Evolutionary conservation across 30 jellyfish, hydroid and myxozoan species (phyloP).

Genomic region (Morbakka virulenta): DNA sequence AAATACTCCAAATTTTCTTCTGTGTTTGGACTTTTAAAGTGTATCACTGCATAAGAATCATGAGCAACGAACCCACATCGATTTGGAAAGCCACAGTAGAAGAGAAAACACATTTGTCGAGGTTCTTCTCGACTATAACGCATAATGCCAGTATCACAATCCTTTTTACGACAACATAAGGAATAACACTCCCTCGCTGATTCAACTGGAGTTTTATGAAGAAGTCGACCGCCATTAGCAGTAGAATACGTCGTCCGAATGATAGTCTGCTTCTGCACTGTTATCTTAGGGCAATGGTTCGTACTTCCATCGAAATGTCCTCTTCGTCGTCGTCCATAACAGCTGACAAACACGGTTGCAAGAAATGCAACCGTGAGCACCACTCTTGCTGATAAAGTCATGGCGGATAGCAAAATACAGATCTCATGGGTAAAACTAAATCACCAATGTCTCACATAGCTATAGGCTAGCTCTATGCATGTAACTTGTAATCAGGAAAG

Average conservation of each 20-base stretch:
- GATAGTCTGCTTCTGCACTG: slow-evolving; percentile 56
- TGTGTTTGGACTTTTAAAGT: slow-evolving; percentile 6
- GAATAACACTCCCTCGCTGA: slow-evolving; percentile 70
- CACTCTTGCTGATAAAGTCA: no score
- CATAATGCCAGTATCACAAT: slow-evolving; percentile 56
- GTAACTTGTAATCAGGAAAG: no score
- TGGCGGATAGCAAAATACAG: no score
- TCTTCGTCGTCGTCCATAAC: no score
- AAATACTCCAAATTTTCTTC: no score
- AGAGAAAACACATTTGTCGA: slow-evolving; percentile 43
- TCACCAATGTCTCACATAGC: no score
- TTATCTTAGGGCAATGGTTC: slow-evolving; percentile 70
- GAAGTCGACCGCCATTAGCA: slow-evolving; percentile 50
- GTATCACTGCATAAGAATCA: slow-evolving; percentile 66
- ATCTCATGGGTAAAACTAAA: no score
- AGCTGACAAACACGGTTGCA: no score
- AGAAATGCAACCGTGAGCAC: no score
- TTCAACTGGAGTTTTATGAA: slow-evolving; percentile 35
- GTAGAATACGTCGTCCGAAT: slow-evolving; percentile 63
- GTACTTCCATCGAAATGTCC: no score
- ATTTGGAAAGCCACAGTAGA: slow-evolving; percentile 64
- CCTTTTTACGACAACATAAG: slow-evolving; percentile 50
- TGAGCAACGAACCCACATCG: slow-evolving; percentile 61
- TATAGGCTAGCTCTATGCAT: no score
- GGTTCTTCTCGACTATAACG: slow-evolving; percentile 40